These are phyloP conservation scores for Lamellibrachia luymesi DNA, from an alignment of 1,140 invertebrate species.

Conservation along the genomic window DNA sequence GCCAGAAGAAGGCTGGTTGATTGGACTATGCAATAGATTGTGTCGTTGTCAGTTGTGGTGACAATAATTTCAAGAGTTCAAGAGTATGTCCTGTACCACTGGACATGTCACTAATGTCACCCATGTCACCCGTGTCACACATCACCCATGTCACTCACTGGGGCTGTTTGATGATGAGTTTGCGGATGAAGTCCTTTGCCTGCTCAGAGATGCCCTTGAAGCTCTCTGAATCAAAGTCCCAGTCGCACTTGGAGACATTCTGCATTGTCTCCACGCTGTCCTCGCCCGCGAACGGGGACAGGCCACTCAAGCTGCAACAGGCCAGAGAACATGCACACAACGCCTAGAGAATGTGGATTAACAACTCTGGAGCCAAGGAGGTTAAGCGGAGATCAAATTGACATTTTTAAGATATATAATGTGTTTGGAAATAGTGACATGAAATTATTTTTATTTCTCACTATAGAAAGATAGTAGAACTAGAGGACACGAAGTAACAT, in stretches of 20 bases:
- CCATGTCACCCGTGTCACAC: not conserved
- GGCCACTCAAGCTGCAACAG: slow-evolving; percentile 77
- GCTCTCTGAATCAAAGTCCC: slow-evolving; percentile 97
- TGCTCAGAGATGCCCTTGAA: slow-evolving; percentile 85
- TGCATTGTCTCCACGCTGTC: slow-evolving; percentile 97
- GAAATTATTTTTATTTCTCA: too few relatives aligned
- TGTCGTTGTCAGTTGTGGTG: too few relatives aligned
- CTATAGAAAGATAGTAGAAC: too few relatives aligned
- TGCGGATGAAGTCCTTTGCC: slow-evolving; percentile 95
- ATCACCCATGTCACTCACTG: slow-evolving; percentile 67
- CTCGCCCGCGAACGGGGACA: slow-evolving; percentile 98
- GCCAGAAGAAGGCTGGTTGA: too few relatives aligned
- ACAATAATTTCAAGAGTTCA: too few relatives aligned
- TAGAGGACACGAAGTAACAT: too few relatives aligned
- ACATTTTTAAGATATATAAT: too few relatives aligned
- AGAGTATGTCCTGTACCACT: not conserved
- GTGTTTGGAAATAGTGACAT: too few relatives aligned
- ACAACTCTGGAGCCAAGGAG: too few relatives aligned
- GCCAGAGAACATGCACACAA: not conserved
- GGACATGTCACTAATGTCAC: slow-evolving; percentile 2
- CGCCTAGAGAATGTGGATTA: too few relatives aligned
- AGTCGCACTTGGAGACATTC: slow-evolving; percentile 97
- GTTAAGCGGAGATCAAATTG: too few relatives aligned
- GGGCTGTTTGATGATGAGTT: slow-evolving; percentile 89
- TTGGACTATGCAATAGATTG: too few relatives aligned